Percentiles rank a stretch among this genome's conserved stretches.
Evolutionary conservation across 2,113 vertebrate species (phyloP).

Genomic region (Seriola quinqueradiata): DNA sequence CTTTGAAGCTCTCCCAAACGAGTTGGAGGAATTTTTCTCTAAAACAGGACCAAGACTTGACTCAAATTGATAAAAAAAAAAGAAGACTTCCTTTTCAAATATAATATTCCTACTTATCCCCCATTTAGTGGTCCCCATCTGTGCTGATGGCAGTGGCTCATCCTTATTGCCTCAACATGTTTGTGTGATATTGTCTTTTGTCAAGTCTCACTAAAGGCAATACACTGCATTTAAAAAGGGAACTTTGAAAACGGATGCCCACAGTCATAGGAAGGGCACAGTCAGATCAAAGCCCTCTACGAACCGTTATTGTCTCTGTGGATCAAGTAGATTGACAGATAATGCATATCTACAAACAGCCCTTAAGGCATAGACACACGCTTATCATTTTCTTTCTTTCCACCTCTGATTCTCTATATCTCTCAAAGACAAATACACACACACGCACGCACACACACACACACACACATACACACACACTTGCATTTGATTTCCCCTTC

Average conservation of each 20-base stretch:
- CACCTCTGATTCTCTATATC: slow-evolving; percentile 22
- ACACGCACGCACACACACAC: slow-evolving; percentile 33
- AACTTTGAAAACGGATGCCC: slow-evolving; percentile 34
- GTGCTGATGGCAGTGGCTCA: slow-evolving; percentile 21
- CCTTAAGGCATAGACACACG: slow-evolving; percentile 36
- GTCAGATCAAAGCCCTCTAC: slow-evolving; percentile 56
- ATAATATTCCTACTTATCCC: slow-evolving; percentile 11
- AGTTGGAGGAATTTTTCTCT: not conserved
- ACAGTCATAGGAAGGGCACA: slow-evolving; percentile 42
- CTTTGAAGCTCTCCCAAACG: not conserved
- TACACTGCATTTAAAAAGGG: slow-evolving; percentile 20
- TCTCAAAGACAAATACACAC: slow-evolving; percentile 47
- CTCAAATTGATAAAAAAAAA: slow-evolving; percentile 25
- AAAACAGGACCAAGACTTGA: slow-evolving; percentile 5
- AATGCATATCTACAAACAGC: slow-evolving; percentile 62
- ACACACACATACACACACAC: slow-evolving; percentile 33
- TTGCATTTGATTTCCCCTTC: slow-evolving; percentile 55
- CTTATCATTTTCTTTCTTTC: slow-evolving; percentile 49
- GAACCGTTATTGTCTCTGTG: slow-evolving; percentile 54
- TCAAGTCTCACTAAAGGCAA: slow-evolving; percentile 42
- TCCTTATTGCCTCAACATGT: slow-evolving; percentile 20
- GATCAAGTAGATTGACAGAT: slow-evolving; percentile 59
- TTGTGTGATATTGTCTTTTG: slow-evolving; percentile 37
- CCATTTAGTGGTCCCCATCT: slow-evolving; percentile 18
- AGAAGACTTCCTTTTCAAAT: not conserved